Conservation (phyloP, 2,888 invertebrate genomes). For the Pteria penguin region DNA sequence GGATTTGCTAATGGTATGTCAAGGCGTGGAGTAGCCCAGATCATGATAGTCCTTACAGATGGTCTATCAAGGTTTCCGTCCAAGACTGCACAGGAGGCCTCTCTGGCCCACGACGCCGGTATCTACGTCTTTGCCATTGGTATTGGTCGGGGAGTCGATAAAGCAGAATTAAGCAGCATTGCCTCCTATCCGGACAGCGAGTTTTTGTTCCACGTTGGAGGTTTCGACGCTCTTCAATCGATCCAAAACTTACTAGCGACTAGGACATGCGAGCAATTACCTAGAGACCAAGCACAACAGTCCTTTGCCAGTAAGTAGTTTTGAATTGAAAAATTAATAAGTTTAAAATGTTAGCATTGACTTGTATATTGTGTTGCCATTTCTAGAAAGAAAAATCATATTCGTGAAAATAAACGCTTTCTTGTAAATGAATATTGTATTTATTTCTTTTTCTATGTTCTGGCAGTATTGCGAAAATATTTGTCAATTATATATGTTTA, state of each 20-base stretch:
- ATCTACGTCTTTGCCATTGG: constrained; percentile 72
- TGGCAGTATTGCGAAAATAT: too few species aligned
- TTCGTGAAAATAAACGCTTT: too few species aligned
- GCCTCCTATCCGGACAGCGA: constrained; percentile 62
- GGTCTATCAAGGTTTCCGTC: constrained; percentile 65
- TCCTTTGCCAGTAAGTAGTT: constrained; percentile 6
- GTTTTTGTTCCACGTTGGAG: constrained; percentile 66
- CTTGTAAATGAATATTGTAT: too few species aligned
- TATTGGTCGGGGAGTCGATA: constrained; percentile 64
- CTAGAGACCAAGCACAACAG: not conserved
- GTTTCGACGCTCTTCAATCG: constrained; percentile 64
- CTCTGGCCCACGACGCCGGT: constrained; percentile 58
- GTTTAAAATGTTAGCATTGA: too few species aligned
- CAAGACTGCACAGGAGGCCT: constrained; percentile 61
- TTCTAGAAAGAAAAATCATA: too few species aligned
- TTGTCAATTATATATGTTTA: too few species aligned
- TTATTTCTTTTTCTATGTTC: too few species aligned
- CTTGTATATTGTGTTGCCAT: too few species aligned
- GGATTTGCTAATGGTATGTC: constrained; percentile 50
- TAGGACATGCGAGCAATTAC: constrained; percentile 61
- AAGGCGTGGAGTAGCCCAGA: constrained; percentile 57
- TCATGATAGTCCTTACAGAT: constrained; percentile 72
- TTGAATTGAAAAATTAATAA: too few species aligned
- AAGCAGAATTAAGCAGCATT: constrained; percentile 63
- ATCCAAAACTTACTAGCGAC: constrained; percentile 67